phyloP scores from a whole-genome alignment of 2,113 vertebrate genomes.

The Axis porcinus region DNA sequence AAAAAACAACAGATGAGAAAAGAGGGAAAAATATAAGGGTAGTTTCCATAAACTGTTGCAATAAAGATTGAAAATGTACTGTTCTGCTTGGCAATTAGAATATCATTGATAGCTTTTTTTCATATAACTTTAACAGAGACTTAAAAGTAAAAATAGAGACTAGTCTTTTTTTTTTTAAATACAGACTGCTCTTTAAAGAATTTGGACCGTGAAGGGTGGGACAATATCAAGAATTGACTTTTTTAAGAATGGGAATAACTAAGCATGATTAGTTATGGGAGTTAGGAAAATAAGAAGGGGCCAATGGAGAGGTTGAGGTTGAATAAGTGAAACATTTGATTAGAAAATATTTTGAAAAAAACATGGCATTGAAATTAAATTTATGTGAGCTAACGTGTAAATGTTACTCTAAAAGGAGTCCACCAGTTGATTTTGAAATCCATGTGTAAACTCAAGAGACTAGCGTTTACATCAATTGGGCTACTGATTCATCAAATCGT shows the following conservation, averaged over 20 bases:
- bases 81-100: background rate
- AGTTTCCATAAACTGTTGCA: background rate
- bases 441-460: background rate
- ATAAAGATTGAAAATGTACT: background rate
- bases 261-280: background rate
- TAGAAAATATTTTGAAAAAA: background rate
- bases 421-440: background rate
- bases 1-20: background rate
- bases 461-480: accelerated
- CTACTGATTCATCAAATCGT: background rate
- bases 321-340: background rate
- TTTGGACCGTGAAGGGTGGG: background rate
- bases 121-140: background rate
- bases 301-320: background rate
- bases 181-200: background rate
- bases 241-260: background rate
- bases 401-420: background rate
- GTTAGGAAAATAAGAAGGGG: background rate
- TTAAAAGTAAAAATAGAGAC: background rate
- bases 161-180: background rate
- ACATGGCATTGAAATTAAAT: background rate
- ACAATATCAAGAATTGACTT: background rate
- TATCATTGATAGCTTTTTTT: background rate
- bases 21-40: background rate
- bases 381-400: background rate